Evolutionary conservation across 2,888 invertebrate species (phyloP), one percentile per base, ranked within the genome.

Genomic region (Tridacna gigas): DNA sequence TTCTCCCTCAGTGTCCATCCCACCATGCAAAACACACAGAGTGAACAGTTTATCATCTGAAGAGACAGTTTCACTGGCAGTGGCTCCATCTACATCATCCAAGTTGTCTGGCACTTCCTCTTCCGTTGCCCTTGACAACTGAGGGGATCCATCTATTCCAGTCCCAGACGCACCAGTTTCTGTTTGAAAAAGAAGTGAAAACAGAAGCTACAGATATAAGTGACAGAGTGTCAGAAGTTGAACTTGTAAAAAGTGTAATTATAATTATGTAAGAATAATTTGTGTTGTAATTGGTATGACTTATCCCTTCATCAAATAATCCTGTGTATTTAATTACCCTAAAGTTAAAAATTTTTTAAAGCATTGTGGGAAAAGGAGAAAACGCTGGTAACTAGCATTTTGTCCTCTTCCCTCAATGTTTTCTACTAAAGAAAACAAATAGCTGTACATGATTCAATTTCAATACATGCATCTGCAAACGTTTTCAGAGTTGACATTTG

Each of bases 1-100:
- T 84, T 94, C 94, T 74, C 95, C 95, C 76, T 94, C 92, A 13
- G 94, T 94, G 80, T 95, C 95, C 94, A 94, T 95, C 20, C 95
- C 95, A 37, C 94, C 95, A 84, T 94, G 91, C 56, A 94, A 81
- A 26, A 94, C 77, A 73, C 92, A 86, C 28, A 93, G 83, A 13
- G 73, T 89, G 79, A 90, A 88, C 48, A 88, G 89, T 74, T 89
- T 89, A 63, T 82, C 75, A n/a, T 75, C 61, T 13, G 75, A 61
- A 22, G 79, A 51, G 13, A 75, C 18, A 28, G 60, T 60, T 2
- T 25, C 28, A 61, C 82, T 65, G 47, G 84, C 83, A 11, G 78
- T 85, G 48, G 88, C 88, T 18, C 88, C 89, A 79, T 89, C 88
- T 82, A 88, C 81, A 15, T 90, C 86, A 51, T 89, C 89, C 60